Base-by-base conservation (phyloP, 2,797 vertebrate species). In the Poeciliopsis turneri region DNA sequence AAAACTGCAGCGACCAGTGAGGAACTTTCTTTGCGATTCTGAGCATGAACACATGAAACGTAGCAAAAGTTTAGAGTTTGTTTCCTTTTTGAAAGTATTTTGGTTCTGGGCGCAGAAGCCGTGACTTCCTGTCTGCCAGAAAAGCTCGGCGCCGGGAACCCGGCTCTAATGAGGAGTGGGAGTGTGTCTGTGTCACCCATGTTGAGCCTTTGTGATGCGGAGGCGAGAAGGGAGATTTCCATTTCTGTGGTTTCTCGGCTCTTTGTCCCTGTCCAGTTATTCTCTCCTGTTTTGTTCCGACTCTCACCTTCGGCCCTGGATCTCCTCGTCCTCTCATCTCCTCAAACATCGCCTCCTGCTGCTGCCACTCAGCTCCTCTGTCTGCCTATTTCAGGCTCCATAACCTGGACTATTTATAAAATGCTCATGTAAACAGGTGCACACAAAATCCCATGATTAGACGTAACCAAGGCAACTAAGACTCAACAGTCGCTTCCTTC, bases 121-220 rank as follows among this genome's bases (percentile, higher is more conserved):
- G 1, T 4, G 64, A 77, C 79, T 76, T 45, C 33, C 73, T 4
- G 74, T 72, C 51, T 46, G 86, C 78, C 36, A n/a, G 76, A 77
- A 77, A 43, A 66, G 78, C 49, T 13, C 46, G 66, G 70, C 53
- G 18, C 28, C 43, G 79, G 81, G 79, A 80, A 78, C 75, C 77
- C 72, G 20, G 78, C 78, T 64, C 72, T 90, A 89, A 89, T 84
- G 88, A 90, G 84, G 87, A 85, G 86, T 80, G 82, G 85, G 89
- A 86, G 82, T 49, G 1, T 25, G 80, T 77, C 72, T 87, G 78
- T 83, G 88, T 90, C 84, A 80, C 36, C 79, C 78, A 36, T 80
- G 86, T 83, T 46, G 85, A 79, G 80, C 53, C 77, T 90, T 86
- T 87, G 84, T 89, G 84, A 75, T 53, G 72, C 39, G 64, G 74